Percentiles rank a stretch among this genome's conserved stretches.
These are phyloP conservation scores for Cercopithecus mitis DNA, from an alignment of 2,797 vertebrate genomes.

Conservation along the genomic window DNA sequence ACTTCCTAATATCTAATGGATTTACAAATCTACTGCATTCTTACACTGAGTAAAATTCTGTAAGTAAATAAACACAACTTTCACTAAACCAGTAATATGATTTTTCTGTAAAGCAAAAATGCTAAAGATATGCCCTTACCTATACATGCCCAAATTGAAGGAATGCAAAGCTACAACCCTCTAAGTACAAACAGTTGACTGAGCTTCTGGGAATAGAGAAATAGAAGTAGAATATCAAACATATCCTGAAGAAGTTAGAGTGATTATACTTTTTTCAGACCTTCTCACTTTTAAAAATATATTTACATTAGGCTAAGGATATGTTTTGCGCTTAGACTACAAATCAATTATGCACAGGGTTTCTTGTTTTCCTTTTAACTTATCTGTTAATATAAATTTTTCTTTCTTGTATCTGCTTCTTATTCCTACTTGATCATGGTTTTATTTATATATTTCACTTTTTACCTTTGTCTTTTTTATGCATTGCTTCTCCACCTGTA, in stretches of 20 bases:
- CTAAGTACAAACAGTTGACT: not conserved
- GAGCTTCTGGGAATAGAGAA: not conserved
- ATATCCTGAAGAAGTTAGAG: not conserved
- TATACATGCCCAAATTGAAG: not conserved
- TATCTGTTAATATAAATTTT: not conserved
- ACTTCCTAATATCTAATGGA: not conserved
- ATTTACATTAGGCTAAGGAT: not conserved
- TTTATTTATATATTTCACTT: not conserved
- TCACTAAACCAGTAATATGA: not conserved
- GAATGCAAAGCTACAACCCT: not conserved
- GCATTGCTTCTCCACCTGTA: not conserved
- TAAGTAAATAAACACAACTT: not conserved
- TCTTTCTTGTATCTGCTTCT: not conserved
- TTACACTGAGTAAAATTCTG: not conserved
- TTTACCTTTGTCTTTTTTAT: not conserved
- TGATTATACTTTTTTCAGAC: not conserved
- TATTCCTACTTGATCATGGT: not conserved
- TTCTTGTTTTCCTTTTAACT: not conserved
- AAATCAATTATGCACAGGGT: not conserved
- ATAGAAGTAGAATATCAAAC: not conserved
- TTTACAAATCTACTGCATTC: not conserved
- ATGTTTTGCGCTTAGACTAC: not conserved
- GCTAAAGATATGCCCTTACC: not conserved
- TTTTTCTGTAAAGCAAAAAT: slow-evolving; percentile 27
- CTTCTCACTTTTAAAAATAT: not conserved